Evolutionary conservation across 2,888 invertebrate species (phyloP).

Genomic region (Bugulina stolonifera): DNA sequence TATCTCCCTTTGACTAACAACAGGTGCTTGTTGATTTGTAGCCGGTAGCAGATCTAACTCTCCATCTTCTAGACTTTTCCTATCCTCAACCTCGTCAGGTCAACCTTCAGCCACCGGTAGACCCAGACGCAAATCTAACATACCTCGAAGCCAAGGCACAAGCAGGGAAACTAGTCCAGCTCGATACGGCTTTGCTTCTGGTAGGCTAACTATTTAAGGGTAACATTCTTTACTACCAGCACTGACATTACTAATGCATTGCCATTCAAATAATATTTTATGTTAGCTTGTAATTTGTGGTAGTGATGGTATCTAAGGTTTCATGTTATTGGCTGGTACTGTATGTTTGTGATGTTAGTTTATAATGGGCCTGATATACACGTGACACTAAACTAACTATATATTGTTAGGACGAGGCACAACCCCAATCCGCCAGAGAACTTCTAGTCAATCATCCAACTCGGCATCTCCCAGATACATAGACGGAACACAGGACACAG

Average conservation of each 20-base stretch:
- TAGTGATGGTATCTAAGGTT: too few relatives aligned
- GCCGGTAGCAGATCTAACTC: conserved; percentile 89
- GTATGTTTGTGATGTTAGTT: too few relatives aligned
- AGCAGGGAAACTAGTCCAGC: conserved; percentile 54
- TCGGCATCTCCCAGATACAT: conserved; percentile 50
- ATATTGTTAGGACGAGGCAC: conserved; percentile 25
- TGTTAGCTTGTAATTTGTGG: too few relatives aligned
- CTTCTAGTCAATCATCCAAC: conserved; percentile 23
- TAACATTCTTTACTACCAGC: too few relatives aligned
- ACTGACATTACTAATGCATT: too few relatives aligned
- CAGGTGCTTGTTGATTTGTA: conserved; percentile 50
- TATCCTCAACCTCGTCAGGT: conserved; percentile 5
- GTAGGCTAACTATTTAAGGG: not conserved
- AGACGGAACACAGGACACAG: conserved; percentile 26
- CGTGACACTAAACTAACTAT: conserved; percentile 1
- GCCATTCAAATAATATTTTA: too few relatives aligned
- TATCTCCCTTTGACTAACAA: not conserved
- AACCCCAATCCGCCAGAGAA: conserved; percentile 25
- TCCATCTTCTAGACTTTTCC: conserved; percentile 71
- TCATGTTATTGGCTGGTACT: too few relatives aligned
- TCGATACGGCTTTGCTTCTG: conserved; percentile 28
- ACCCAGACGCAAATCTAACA: conserved; percentile 35
- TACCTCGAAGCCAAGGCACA: conserved; percentile 53
- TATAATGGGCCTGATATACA: too few relatives aligned
- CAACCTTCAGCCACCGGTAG: conserved; percentile 3